phyloP scores from a whole-genome alignment of 2,888 invertebrate genomes.

The Eueremaeus valkanovi region DNA sequence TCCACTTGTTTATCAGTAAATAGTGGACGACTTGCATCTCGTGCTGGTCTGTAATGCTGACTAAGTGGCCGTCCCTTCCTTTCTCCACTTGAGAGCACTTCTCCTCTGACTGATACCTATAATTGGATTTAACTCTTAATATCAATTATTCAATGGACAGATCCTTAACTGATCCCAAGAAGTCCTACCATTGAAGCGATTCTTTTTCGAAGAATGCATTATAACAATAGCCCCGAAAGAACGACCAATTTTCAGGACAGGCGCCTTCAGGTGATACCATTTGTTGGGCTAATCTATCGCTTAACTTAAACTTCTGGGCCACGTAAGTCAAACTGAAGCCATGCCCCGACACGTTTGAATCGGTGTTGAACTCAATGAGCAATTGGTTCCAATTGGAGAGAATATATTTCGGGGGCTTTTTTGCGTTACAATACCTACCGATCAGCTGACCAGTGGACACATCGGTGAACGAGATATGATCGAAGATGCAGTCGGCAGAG shows the following conservation, averaged over 20 bases:
- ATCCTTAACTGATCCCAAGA: no score
- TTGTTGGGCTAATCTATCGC: conserved; percentile 40
- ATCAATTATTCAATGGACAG: no score
- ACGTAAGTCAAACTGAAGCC: conserved; percentile 48
- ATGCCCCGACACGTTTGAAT: conserved; percentile 47
- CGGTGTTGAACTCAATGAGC: conserved; percentile 48
- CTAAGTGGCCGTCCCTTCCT: conserved; percentile 49
- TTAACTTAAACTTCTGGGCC: conserved; percentile 46
- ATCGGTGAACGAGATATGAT: conserved; percentile 49
- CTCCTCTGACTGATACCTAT: conserved; percentile 34
- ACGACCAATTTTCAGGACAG: conserved; percentile 48
- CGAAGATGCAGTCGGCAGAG: conserved; percentile 46
- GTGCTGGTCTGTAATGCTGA: conserved; percentile 49
- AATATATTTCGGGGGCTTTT: conserved; percentile 47
- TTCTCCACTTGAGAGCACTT: conserved; percentile 40
- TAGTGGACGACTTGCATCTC: conserved; percentile 51
- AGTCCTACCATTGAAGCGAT: conserved; percentile 50
- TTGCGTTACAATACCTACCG: conserved; percentile 49
- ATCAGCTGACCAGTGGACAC: conserved; percentile 47
- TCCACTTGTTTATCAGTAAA: conserved; percentile 48
- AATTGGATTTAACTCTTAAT: conserved; percentile 42
- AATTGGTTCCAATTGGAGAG: conserved; percentile 49
- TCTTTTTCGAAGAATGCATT: conserved; percentile 45
- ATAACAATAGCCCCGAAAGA: conserved; percentile 49
- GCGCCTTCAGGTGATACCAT: conserved; percentile 38